phyloP scores from a whole-genome alignment of 2,113 vertebrate species.

The Dolichotis patagonum region DNA sequence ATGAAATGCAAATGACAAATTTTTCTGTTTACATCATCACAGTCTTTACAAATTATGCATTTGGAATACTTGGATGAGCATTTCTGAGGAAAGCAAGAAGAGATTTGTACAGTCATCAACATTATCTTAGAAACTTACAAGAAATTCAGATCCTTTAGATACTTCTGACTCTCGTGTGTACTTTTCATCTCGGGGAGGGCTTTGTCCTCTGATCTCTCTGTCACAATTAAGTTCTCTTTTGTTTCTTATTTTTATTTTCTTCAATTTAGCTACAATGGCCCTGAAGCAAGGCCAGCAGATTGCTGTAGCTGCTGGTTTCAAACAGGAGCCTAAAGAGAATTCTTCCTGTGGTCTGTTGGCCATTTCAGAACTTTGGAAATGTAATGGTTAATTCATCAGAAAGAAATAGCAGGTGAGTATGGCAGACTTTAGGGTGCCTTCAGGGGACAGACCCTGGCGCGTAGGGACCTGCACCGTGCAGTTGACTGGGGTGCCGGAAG shows the following conservation, averaged over 20 bases:
- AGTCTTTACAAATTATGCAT: slow-evolving; percentile 6
- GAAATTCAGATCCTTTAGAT: neutral
- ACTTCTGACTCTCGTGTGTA: neutral
- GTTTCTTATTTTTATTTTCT: slow-evolving; percentile 48
- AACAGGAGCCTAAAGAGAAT: too few relatives aligned
- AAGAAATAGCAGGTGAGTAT: too few relatives aligned
- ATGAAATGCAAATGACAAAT: slow-evolving; percentile 66
- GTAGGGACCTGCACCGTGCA: too few relatives aligned
- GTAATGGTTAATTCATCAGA: too few relatives aligned
- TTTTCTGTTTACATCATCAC: slow-evolving; percentile 66
- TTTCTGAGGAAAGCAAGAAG: slow-evolving; percentile 20
- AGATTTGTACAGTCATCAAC: neutral
- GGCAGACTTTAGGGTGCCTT: too few relatives aligned
- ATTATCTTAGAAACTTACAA: neutral
- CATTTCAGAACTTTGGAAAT: too few relatives aligned
- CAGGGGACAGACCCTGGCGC: too few relatives aligned
- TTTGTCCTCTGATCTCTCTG: neutral
- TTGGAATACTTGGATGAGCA: neutral
- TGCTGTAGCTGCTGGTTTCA: too few relatives aligned
- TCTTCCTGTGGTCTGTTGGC: too few relatives aligned
- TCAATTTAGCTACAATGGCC: too few relatives aligned
- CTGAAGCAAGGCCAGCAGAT: too few relatives aligned
- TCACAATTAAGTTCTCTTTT: neutral
- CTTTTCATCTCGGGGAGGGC: neutral
- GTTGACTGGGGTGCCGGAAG: too few relatives aligned